Base-by-base conservation (phyloP, 2,797 vertebrate species). In the Chromobotia macracanthus region DNA sequence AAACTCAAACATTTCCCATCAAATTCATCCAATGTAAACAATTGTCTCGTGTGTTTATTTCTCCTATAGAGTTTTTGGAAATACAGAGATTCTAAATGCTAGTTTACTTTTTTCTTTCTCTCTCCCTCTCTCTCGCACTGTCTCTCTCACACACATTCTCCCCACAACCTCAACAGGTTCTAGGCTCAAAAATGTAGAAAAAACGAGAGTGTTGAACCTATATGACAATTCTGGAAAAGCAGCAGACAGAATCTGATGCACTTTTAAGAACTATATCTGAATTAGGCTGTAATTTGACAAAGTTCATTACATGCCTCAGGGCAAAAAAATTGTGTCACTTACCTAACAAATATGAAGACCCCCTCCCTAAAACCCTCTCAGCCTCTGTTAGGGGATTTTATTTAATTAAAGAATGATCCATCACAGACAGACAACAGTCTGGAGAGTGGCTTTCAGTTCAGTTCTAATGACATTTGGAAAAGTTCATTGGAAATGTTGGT, bases 361-460 rank as follows among this genome's bases (percentile, higher is more conserved):
- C 60, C 18, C 31, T n/a, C 60, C 18, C 31, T n/a, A 15, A 64
- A 18, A 64, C 41, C 31, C 10, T 38, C 64, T 28, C 18, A 46
- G 21, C 8, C 0, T 23, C 56, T 74, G 25, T 35, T 21, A 35
- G 56, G 25, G n/a, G 46, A 46, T 72, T 69, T 21, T 53, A 46
- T 21, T 28, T 64, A 69, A 55, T 79, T 64, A 78, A 65, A 66
- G 23, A 79, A 28, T 56, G n/a, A 79, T 75, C 65, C 18, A 12
- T 78, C 69, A 48, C n/a, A 63, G 71, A 48, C 7, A 56, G 23
- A 31, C 28, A 61, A 28, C 1, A 15, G 23, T 25, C 19, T 71
- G 46, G n/a, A 56, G 66, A 31, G 48, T 21, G 63, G 31, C 61
- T 68, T 77, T 2, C 31, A 41, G 51, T 58, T 65, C 8, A 61